Conservation (phyloP, 2,888 invertebrate species). For the Trichopoda pennipes region DNA sequence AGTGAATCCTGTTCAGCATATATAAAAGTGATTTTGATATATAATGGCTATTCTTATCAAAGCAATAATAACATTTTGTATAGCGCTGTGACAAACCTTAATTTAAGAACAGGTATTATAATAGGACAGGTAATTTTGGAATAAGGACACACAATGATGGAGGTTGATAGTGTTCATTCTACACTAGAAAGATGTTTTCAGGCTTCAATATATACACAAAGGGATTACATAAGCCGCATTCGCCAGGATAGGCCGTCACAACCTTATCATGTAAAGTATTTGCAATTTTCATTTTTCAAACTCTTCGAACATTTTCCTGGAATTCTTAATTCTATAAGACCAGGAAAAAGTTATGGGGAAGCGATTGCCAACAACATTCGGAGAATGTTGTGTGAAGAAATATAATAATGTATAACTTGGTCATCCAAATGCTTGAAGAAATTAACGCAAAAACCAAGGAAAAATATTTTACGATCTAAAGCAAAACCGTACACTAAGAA, state of each 20-base stretch:
- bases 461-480: neutral
- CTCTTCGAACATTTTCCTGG: neutral
- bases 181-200: constrained; percentile 1
- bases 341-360: too few relatives aligned
- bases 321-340: too few relatives aligned
- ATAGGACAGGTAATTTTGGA: too few relatives aligned
- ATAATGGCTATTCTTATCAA: neutral
- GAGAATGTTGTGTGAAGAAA: neutral
- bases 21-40: neutral
- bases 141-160: too few relatives aligned
- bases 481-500: neutral
- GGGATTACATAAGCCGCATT: constrained; percentile 24
- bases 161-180: too few relatives aligned
- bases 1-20: neutral
- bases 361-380: neutral
- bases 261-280: neutral
- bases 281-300: neutral
- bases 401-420: neutral
- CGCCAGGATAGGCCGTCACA: constrained; percentile 1
- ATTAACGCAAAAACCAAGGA: neutral
- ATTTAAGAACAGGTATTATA: neutral
- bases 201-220: constrained; percentile 6
- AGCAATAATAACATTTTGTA: neutral
- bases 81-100: neutral
- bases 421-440: neutral